Base-by-base conservation (phyloP, 2,888 invertebrate genomes). In the Agonopterix heracliana region DNA sequence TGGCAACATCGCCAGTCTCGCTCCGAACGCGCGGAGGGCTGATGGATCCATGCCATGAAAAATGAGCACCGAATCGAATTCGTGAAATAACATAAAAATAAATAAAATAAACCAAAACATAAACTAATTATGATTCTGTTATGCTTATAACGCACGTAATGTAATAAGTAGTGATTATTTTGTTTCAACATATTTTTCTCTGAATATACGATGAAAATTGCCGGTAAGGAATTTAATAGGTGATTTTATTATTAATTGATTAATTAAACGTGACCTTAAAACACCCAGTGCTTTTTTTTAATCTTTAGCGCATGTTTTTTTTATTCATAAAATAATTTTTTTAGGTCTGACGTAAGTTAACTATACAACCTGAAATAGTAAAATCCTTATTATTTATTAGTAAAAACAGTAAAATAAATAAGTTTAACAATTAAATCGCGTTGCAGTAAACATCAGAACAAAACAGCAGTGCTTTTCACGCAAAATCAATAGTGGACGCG, bases 401-500 rank as follows among this genome's bases (percentile, higher is more conserved):
- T 26, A 26, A 26, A 17, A 7, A 26, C 7, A 26, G 5, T 26
- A 26, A 26, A 26, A 26, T 26, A 26, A 26, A 26, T 7, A 26
- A 7, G 26, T 5, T 26, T 26, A 5, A 26, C 26, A 26, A 5
- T 26, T 26, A 26, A 26, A 26, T 26, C 26, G 26, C 26, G 26
- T 26, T 26, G 26, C 26, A 26, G 26, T 26, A 26, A 26, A 26
- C 26, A 26, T 26, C 7, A 26, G 26, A 26, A 26, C 26, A 26
- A 26, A 26, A 26, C 26, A 26, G 26, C 26, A 26, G 64, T 65
- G 67, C 63, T 61, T 62, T 71, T 68, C 63, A 64, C 64, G 68
- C 66, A 81, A 84, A 84, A 84, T 84, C 84, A 71, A 84, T 84
- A 83, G 67, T 74, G 76, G 73, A 71, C 78, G 83, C 84, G 84